phyloP scores from a whole-genome alignment of 2,113 vertebrate genomes.

The Garra rufa region DNA sequence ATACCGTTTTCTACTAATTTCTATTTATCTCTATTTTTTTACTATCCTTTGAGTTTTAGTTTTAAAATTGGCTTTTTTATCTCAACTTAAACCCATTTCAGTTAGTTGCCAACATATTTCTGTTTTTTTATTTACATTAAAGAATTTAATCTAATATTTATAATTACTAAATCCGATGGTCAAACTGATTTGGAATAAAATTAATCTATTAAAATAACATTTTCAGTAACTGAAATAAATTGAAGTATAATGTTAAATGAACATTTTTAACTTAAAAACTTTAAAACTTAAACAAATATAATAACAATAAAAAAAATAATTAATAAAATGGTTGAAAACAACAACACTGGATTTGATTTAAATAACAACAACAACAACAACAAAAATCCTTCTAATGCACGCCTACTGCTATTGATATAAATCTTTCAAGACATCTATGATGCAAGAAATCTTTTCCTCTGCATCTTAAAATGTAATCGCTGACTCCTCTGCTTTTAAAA shows the following conservation, averaged over 20 bases:
- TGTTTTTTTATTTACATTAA: too few species aligned
- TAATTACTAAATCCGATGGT: too few species aligned
- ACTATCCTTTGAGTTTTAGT: too few species aligned
- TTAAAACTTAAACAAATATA: not conserved
- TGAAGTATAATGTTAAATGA: not conserved
- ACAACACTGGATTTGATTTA: not conserved
- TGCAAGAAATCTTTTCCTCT: not conserved
- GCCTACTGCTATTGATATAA: not conserved
- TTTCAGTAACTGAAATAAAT: not conserved
- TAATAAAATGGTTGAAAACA: not conserved
- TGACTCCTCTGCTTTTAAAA: slow-evolving; percentile 21
- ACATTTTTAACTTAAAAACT: not conserved
- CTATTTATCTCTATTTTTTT: too few species aligned
- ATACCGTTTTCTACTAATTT: too few species aligned
- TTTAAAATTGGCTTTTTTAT: too few species aligned
- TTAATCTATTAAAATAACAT: not conserved
- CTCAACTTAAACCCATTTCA: too few species aligned
- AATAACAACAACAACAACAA: not conserved
- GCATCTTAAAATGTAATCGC: slow-evolving; percentile 16
- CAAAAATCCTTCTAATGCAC: not conserved
- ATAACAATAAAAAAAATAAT: not conserved
- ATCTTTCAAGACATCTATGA: not conserved
- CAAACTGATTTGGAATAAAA: too few species aligned
- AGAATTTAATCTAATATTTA: too few species aligned
- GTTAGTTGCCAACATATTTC: too few species aligned